Base-by-base conservation (phyloP, 2,888 invertebrate species). In the Neoaliturus tenellus region DNA sequence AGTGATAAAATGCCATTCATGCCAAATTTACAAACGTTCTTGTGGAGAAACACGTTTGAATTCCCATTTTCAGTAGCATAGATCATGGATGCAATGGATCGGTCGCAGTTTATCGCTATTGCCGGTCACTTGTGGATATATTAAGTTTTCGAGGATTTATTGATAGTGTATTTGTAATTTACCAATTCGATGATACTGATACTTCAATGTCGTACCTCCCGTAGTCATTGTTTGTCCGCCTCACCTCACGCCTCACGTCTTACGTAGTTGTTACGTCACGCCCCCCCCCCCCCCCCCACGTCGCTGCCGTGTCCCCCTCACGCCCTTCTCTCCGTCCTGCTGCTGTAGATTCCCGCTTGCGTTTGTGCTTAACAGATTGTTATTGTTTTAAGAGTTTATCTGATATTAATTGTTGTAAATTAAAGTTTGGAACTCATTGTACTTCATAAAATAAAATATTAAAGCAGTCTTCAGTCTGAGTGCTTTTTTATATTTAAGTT, bases 251-350 rank as follows among this genome's bases (percentile, higher is more conserved):
- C n/a, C n/a, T n/a, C n/a, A n/a, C n/a, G n/a, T n/a, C n/a, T n/a
- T 39, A 51, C 31, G 28, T n/a, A 28, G 12, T 3, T 25, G 5
- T 55, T 1, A 23, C 25, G 67, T 67, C 67, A 17, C 33, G n/a
- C 17, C 28, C 20, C 67, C 33, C 33, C 67, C n/a, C 67, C 20
- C 55, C 25, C 33, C 67, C 33, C 17, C 67, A 67, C 67, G 33
- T 33, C 5, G 67, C 55, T 12, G 25, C 55, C 3, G 23, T 55
- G 17, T 55, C 31, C 31, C 14, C 31, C 62, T 62, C 33, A 39
- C 71, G 39, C 71, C 39, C 71, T 39, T 71, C 71, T 20, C 33
- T 71, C 71, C 71, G 71, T 71, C 71, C 71, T n/a, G 35, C 25
- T 10, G 39, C 39, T 39, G 71, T 71, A 71, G 71, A 39, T 39